These are phyloP conservation scores for Pemphredon lugubris DNA, from an alignment of 2,888 invertebrate genomes.

Conservation along the genomic window DNA sequence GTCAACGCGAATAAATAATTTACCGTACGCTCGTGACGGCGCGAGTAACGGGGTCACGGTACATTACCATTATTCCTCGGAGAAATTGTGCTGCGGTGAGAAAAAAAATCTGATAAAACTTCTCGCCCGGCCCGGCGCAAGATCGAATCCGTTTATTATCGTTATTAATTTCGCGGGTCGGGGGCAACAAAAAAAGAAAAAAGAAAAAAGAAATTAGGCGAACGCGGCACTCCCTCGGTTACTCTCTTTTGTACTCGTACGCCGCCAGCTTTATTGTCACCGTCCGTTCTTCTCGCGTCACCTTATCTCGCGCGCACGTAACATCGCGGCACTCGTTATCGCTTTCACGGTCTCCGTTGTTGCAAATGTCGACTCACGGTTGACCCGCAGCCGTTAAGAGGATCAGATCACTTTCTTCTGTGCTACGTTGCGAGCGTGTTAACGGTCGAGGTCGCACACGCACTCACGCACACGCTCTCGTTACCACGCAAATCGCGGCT, in stretches of 20 bases:
- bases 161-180: constrained; percentile 21
- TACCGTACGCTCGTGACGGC: too few relatives aligned
- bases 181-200: background rate
- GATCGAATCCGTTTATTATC: constrained; percentile 30
- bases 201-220: too few relatives aligned
- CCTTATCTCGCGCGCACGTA: constrained; percentile 72
- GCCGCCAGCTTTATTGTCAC: constrained; percentile 55
- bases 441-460: constrained; percentile 5
- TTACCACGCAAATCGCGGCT: constrained; percentile 38
- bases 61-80: too few relatives aligned
- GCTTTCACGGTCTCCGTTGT: constrained; percentile 60
- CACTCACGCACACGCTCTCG: background rate
- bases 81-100: background rate
- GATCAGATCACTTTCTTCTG: constrained; percentile 37
- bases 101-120: constrained; percentile 3
- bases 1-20: too few relatives aligned
- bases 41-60: too few relatives aligned
- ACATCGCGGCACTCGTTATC: constrained; percentile 74
- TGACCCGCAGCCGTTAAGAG: constrained; percentile 30
- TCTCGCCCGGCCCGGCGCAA: too few relatives aligned
- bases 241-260: constrained; percentile 24
- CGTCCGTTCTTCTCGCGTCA: constrained; percentile 36
- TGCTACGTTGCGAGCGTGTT: constrained; percentile 26
- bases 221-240: too few relatives aligned
- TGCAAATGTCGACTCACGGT: constrained; percentile 38